phyloP scores from a whole-genome alignment of 1,140 invertebrate species.

The Drosophila sechellia region DNA sequence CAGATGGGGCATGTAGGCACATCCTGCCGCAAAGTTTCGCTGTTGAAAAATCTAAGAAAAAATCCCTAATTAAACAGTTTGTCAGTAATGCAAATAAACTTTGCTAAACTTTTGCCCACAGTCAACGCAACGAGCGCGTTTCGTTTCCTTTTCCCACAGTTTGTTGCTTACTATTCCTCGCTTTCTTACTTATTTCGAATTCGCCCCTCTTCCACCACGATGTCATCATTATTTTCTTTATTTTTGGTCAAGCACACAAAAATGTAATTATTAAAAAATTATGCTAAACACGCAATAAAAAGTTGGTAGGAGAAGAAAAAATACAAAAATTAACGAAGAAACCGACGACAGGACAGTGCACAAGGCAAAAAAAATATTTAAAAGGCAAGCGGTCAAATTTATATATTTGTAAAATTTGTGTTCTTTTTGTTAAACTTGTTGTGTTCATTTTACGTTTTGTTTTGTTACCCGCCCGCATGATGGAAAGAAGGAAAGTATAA shows the following conservation, averaged over 20 bases:
- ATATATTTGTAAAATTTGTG: conserved; percentile 30
- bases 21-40: conserved; percentile 58
- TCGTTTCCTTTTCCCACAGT: conserved; percentile 9
- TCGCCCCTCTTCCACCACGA: conserved; percentile 1
- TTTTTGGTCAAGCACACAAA: conserved; percentile 77
- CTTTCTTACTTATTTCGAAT: conserved; percentile 36
- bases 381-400: conserved; percentile 79
- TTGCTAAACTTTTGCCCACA: conserved; percentile 74
- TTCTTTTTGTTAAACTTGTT: conserved; percentile 48
- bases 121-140: conserved; percentile 48
- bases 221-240: conserved; percentile 4
- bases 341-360: conserved; percentile 26
- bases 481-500: conserved; percentile 21
- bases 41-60: conserved; percentile 73
- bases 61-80: conserved; percentile 83
- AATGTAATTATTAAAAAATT: conserved; percentile 83
- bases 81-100: conserved; percentile 83
- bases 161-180: conserved; percentile 68
- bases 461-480: conserved; percentile 58
- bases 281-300: conserved; percentile 83
- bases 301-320: conserved; percentile 73
- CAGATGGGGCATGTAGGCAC: conserved; percentile 26
- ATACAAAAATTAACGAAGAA: conserved; percentile 62
- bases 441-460: conserved; percentile 54
- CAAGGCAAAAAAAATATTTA: conserved; percentile 50